Percentiles rank a stretch among this genome's conserved stretches.
Evolutionary conservation across 2,888 invertebrate species (phyloP).

Genomic region (Standfussiana lucernea): DNA sequence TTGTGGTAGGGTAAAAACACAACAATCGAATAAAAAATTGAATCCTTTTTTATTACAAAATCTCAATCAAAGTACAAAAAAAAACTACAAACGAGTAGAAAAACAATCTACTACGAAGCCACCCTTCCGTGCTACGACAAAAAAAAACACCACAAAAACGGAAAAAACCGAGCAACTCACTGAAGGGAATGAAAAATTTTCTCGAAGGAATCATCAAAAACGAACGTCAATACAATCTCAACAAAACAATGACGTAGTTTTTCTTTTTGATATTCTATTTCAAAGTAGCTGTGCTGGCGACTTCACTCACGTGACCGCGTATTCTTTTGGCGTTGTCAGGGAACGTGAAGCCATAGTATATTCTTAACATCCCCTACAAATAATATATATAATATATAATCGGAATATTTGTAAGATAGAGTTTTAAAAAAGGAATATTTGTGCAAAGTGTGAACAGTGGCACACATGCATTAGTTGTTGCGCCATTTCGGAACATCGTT

Average conservation of each 20-base stretch:
- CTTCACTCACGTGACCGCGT: too few relatives aligned
- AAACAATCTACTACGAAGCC: slow-evolving; percentile 10
- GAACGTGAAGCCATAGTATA: too few relatives aligned
- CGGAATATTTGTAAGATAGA: too few relatives aligned
- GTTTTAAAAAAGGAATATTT: too few relatives aligned
- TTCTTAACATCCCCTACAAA: too few relatives aligned
- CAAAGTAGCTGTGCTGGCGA: too few relatives aligned
- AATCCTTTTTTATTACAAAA: slow-evolving; percentile 13
- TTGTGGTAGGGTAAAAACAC: slow-evolving; percentile 3
- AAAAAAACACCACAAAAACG: slow-evolving; percentile 39
- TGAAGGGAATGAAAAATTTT: slow-evolving; percentile 41
- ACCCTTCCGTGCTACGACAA: slow-evolving; percentile 8
- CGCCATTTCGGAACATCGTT: too few relatives aligned
- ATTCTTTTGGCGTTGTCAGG: too few relatives aligned
- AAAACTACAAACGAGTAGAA: slow-evolving; percentile 39
- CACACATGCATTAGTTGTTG: too few relatives aligned
- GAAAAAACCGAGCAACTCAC: slow-evolving; percentile 43
- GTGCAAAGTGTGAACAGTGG: too few relatives aligned
- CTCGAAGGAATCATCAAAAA: slow-evolving; percentile 40
- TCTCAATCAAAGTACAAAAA: slow-evolving; percentile 23
- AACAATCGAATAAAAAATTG: neutral
- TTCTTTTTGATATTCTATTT: slow-evolving; percentile 38
- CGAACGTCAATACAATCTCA: slow-evolving; percentile 41
- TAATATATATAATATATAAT: too few relatives aligned
- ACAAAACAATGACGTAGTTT: slow-evolving; percentile 50